Percentiles rank a stretch among this genome's conserved stretches.
Conservation (phyloP, 2,888 invertebrate species). For the Alsophila aescularia region DNA sequence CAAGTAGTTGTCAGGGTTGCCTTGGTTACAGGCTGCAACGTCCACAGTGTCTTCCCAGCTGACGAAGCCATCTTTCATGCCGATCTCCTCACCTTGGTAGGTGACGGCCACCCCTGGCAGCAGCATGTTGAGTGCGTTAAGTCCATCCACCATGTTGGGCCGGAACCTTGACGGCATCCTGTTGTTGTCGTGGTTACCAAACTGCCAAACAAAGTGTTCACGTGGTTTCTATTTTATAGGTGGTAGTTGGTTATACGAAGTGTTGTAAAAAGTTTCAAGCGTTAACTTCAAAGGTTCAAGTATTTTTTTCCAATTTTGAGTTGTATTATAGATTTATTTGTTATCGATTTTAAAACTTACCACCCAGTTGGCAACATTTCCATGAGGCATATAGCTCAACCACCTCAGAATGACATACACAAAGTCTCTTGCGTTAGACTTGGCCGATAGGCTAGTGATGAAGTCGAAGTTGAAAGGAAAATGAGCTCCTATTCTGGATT, state of each 20-base stretch:
- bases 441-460: constrained; percentile 73
- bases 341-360: constrained; percentile 59
- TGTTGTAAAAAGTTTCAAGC: neutral
- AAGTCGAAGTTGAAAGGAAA: constrained; percentile 88
- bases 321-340: no score
- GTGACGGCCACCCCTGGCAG: constrained; percentile 91
- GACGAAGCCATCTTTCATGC: constrained; percentile 86
- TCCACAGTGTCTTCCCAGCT: constrained; percentile 85
- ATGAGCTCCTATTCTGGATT: constrained; percentile 74
- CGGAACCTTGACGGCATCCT: constrained; percentile 87
- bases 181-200: constrained; percentile 88
- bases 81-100: constrained; percentile 93
- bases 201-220: constrained; percentile 57
- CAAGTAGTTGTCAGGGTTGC: constrained; percentile 74
- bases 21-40: constrained; percentile 82
- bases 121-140: constrained; percentile 88
- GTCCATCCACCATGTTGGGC: constrained; percentile 86
- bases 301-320: no score
- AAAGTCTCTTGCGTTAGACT: constrained; percentile 76
- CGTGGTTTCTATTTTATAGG: neutral
- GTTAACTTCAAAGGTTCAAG: neutral
- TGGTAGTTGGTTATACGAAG: neutral
- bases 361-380: constrained; percentile 87
- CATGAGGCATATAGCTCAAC: constrained; percentile 84
- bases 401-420: constrained; percentile 81